These are phyloP conservation scores for Pheosia gnoma DNA, from an alignment of 2,888 invertebrate genomes.

Conservation along the genomic window DNA sequence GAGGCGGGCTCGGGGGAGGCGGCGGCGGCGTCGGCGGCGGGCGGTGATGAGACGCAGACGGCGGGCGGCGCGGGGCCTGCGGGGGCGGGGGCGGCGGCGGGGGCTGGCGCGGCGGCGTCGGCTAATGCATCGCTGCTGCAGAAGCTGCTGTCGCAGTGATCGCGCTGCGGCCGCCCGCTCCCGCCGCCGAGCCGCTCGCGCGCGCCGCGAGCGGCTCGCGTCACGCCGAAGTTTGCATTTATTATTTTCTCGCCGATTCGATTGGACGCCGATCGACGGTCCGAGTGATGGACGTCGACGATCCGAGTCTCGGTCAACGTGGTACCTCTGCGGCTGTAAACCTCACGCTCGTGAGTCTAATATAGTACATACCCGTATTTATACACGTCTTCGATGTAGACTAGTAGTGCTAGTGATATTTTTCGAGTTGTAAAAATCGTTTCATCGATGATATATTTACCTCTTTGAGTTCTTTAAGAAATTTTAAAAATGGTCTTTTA, in stretches of 20 bases:
- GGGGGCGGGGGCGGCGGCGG: constrained; percentile 39
- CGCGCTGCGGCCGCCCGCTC: constrained; percentile 27
- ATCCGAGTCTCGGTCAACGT: constrained; percentile 68
- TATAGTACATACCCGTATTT: constrained; percentile 70
- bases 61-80: constrained; percentile 36
- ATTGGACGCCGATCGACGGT: constrained; percentile 54
- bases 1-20: constrained; percentile 78
- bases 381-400: constrained; percentile 68
- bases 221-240: constrained; percentile 66
- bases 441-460: constrained; percentile 56
- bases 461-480: constrained; percentile 60
- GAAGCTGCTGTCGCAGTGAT: constrained; percentile 93
- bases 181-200: constrained; percentile 26
- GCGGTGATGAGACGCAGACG: constrained; percentile 55
- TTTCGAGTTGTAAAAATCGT: constrained; percentile 68
- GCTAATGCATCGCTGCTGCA: constrained; percentile 92
- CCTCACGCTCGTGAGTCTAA: constrained; percentile 68
- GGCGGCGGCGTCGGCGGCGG: constrained; percentile 54
- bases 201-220: constrained; percentile 22
- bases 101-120: constrained; percentile 52
- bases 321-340: constrained; percentile 79
- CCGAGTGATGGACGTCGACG: constrained; percentile 58
- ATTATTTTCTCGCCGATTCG: constrained; percentile 65
- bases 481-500: constrained; percentile 52
- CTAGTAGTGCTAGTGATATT: constrained; percentile 79